Conservation (phyloP, 2,888 invertebrate genomes). For the Hartigia nigra region DNA sequence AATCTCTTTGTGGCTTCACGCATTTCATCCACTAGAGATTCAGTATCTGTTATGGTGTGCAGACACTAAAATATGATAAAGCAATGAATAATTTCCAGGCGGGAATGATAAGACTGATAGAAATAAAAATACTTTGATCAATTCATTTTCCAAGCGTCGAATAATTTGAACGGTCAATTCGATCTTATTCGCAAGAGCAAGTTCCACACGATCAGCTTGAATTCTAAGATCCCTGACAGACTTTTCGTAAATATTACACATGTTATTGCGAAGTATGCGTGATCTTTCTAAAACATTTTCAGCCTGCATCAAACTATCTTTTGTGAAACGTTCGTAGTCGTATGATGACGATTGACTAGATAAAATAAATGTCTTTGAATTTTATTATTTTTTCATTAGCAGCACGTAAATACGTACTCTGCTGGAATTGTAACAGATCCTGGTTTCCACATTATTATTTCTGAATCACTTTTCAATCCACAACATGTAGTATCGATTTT, state of each 20-base stretch:
- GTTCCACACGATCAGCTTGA: constrained; percentile 69
- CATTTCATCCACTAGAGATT: constrained; percentile 76
- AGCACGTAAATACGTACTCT: constrained; percentile 55
- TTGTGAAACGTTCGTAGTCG: constrained; percentile 68
- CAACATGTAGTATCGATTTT: constrained; percentile 67
- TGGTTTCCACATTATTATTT: constrained; percentile 67
- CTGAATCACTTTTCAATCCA: constrained; percentile 63
- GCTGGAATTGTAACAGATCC: constrained; percentile 69
- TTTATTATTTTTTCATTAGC: not conserved
- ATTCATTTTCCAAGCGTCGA: constrained; percentile 31
- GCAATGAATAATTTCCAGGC: not conserved
- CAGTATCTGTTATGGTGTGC: constrained; percentile 79
- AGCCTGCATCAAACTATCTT: constrained; percentile 66
- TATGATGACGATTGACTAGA: constrained; percentile 68
- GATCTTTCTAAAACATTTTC: constrained; percentile 68
- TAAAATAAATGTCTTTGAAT: constrained; percentile 10
- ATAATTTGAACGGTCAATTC: constrained; percentile 32
- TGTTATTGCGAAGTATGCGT: constrained; percentile 59
- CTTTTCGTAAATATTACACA: constrained; percentile 65
- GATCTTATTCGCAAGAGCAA: constrained; percentile 66
- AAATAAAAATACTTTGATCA: constrained; percentile 23
- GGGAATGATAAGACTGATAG: not conserved
- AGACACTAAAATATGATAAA: constrained; percentile 67
- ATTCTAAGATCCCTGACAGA: constrained; percentile 67
- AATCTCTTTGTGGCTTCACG: constrained; percentile 76